A percentile compares a stretch with the other conserved stretches of the same genome.
Evolutionary conservation across 2,888 invertebrate genomes (phyloP).

Genomic region (Calameuta pallipes): DNA sequence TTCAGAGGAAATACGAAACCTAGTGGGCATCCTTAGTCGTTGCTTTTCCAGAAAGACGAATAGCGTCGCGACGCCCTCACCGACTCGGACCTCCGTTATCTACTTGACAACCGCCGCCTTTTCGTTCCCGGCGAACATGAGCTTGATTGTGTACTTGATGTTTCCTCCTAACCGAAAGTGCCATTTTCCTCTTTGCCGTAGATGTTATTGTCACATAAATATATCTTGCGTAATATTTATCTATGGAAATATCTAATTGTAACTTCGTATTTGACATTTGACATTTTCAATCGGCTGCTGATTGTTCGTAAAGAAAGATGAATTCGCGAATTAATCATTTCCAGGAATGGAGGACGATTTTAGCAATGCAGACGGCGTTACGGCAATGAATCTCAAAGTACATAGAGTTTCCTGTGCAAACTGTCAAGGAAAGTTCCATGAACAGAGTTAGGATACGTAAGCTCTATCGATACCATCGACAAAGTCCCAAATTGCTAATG

Average conservation of each 20-base stretch:
- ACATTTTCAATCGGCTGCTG: not conserved
- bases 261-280: not conserved
- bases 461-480: not conserved
- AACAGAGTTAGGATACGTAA: not conserved
- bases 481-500: conserved; percentile 1
- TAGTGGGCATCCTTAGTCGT: conserved; percentile 13
- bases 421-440: not conserved
- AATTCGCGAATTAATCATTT: not conserved
- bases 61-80: not conserved
- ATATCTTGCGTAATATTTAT: not conserved
- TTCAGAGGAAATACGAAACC: conserved; percentile 16
- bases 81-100: not conserved
- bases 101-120: not conserved
- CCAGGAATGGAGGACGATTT: not conserved
- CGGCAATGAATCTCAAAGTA: conserved; percentile 30
- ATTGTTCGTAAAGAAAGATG: not conserved
- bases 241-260: not conserved
- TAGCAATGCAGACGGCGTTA: conserved; percentile 24
- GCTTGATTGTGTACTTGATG: not conserved
- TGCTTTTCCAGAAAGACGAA: conserved; percentile 7
- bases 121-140: not conserved
- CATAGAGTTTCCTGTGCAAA: conserved; percentile 13
- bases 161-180: not conserved
- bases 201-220: not conserved
- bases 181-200: not conserved